Conservation (phyloP, 1,140 invertebrate genomes). For the Euura lappo region DNA sequence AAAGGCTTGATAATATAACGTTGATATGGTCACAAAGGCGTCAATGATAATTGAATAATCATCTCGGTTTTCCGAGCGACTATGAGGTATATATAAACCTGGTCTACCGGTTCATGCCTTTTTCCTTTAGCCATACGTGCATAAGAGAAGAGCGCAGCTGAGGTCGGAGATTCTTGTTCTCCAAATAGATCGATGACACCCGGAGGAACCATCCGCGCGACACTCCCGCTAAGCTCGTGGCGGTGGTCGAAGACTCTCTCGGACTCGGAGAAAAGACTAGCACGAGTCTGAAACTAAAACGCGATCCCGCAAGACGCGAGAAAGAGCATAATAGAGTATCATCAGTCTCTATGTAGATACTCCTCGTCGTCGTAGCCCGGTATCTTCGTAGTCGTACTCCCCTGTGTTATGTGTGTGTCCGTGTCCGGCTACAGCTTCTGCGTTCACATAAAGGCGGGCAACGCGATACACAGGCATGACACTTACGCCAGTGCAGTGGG, state of each 20-base stretch:
- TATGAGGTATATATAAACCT: no score
- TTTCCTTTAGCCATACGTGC: no score
- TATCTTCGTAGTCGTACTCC: not conserved
- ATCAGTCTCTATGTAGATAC: no score
- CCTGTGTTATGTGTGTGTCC: not conserved
- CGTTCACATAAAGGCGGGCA: not conserved
- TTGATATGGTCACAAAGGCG: no score
- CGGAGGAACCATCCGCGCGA: slow-evolving; percentile 41
- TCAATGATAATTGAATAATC: no score
- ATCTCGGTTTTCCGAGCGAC: no score
- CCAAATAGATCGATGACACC: slow-evolving; percentile 61
- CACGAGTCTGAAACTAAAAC: slow-evolving; percentile 56
- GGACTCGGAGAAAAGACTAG: not conserved
- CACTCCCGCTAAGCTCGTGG: not conserved
- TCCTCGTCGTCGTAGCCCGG: not conserved
- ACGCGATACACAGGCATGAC: not conserved
- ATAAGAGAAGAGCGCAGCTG: no score
- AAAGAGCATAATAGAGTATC: not conserved
- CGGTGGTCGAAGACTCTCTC: not conserved
- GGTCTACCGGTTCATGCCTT: not conserved
- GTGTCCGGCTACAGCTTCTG: not conserved
- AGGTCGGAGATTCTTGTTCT: slow-evolving; percentile 31
- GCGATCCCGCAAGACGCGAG: slow-evolving; percentile 34
- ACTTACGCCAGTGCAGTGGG: slow-evolving; percentile 46
- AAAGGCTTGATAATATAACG: no score